phyloP scores from a whole-genome alignment of 2,888 invertebrate species.

The Rutpela maculata region DNA sequence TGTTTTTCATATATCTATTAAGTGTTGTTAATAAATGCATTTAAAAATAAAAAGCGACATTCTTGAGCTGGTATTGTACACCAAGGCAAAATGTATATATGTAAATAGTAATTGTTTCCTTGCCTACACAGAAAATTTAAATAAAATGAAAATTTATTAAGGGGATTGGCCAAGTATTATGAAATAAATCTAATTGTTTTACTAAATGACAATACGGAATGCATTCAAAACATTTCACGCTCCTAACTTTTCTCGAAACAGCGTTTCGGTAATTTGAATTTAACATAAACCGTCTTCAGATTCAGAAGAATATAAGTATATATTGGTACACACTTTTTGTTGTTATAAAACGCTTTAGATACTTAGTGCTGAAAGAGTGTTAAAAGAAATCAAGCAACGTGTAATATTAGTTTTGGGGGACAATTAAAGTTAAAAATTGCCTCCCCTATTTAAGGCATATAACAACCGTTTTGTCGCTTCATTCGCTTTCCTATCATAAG shows the following conservation, averaged over 20 bases:
- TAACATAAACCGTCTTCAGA: background rate
- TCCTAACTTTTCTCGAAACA: background rate
- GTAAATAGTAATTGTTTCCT: conserved; percentile 59
- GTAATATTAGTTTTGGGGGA: no score
- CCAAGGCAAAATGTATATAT: conserved; percentile 59
- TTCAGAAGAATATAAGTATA: background rate
- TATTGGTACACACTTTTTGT: background rate
- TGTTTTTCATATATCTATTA: conserved; percentile 33
- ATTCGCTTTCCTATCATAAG: no score
- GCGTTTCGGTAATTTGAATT: background rate
- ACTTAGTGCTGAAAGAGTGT: no score
- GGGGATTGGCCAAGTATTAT: conserved; percentile 64
- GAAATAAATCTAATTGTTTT: conserved; percentile 59
- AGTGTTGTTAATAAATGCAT: conserved; percentile 49
- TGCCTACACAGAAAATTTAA: conserved; percentile 63
- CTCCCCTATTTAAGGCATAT: no score
- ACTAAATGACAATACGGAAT: conserved; percentile 28
- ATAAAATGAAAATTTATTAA: conserved; percentile 68
- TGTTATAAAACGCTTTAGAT: background rate
- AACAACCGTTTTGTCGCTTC: no score
- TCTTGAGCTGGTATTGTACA: conserved; percentile 55
- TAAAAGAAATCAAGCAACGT: no score
- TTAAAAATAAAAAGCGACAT: conserved; percentile 53
- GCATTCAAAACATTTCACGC: background rate
- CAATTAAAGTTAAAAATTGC: no score